Evolutionary conservation across 2,113 vertebrate genomes (phyloP).

Genomic region (Capra hircus): DNA sequence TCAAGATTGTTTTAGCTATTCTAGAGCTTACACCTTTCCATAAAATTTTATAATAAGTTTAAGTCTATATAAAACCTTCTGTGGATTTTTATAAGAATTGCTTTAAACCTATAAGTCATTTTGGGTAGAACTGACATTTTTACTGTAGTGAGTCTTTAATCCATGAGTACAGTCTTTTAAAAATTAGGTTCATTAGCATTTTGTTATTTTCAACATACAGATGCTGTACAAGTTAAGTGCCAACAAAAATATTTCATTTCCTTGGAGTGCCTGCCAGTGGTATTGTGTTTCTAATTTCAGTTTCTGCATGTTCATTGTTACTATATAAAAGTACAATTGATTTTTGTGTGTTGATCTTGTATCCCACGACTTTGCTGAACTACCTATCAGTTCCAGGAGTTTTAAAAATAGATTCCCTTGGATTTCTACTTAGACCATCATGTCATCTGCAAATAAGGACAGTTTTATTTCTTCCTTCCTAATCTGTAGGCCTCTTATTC

Average conservation of each 20-base stretch:
- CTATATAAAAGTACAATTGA: not conserved
- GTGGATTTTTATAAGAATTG: not conserved
- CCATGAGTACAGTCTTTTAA: not conserved
- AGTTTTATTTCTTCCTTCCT: not conserved
- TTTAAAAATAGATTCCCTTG: not conserved
- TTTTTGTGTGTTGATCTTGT: not conserved
- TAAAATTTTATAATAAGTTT: not conserved
- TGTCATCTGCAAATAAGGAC: not conserved
- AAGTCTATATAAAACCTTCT: not conserved
- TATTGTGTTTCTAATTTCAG: conserved; percentile 1
- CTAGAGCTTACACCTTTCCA: not conserved
- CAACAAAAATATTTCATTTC: not conserved
- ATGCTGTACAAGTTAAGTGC: not conserved
- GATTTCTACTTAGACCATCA: not conserved
- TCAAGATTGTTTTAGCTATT: not conserved
- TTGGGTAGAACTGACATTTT: not conserved
- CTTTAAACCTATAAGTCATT: conserved; percentile 23
- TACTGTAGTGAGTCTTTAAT: not conserved
- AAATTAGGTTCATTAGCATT: not conserved
- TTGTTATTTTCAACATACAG: not conserved
- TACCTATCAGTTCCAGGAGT: not conserved
- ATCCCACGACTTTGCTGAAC: not conserved
- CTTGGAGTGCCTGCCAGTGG: not conserved
- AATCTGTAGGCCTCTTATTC: not conserved
- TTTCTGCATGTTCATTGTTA: not conserved